Percentiles rank a stretch among this genome's conserved stretches.
These are phyloP conservation scores for Poecilus cupreus DNA, from an alignment of 2,888 invertebrate species.

Conservation along the genomic window DNA sequence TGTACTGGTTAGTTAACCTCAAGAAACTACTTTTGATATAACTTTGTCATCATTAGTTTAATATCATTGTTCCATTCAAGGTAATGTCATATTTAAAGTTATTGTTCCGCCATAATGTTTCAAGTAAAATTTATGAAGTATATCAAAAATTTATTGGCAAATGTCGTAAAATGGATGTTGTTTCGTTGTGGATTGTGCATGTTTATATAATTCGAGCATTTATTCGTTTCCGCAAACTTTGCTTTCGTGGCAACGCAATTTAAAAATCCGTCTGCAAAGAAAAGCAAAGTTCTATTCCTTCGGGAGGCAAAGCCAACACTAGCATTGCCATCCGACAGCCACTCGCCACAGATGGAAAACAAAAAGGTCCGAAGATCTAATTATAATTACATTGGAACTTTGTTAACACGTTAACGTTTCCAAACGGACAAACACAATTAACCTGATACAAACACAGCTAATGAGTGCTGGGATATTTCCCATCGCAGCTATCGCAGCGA, in stretches of 20 bases:
- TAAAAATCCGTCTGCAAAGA: conserved; percentile 28
- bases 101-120: too few relatives aligned
- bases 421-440: conserved; percentile 51
- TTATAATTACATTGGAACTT: conserved; percentile 53
- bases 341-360: conserved; percentile 36
- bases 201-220: too few relatives aligned
- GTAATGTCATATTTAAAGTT: too few relatives aligned
- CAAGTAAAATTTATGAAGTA: too few relatives aligned
- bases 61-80: too few relatives aligned
- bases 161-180: too few relatives aligned
- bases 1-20: too few relatives aligned
- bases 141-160: too few relatives aligned
- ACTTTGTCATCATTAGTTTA: too few relatives aligned
- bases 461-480: conserved; percentile 22
- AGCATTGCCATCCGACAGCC: background rate
- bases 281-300: conserved; percentile 46
- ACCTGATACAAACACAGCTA: conserved; percentile 38
- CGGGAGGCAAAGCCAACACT: background rate
- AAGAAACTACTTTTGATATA: too few relatives aligned
- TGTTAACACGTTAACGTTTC: conserved; percentile 54
- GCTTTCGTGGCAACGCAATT: conserved; percentile 19
- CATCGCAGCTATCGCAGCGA: background rate
- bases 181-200: too few relatives aligned
- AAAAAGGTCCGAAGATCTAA: conserved; percentile 49
- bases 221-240: conserved; percentile 16